Evolutionary conservation across 2,797 vertebrate species (phyloP), one percentile per base, ranked within the genome.

Genomic region (Sebastes umbrosus): DNA sequence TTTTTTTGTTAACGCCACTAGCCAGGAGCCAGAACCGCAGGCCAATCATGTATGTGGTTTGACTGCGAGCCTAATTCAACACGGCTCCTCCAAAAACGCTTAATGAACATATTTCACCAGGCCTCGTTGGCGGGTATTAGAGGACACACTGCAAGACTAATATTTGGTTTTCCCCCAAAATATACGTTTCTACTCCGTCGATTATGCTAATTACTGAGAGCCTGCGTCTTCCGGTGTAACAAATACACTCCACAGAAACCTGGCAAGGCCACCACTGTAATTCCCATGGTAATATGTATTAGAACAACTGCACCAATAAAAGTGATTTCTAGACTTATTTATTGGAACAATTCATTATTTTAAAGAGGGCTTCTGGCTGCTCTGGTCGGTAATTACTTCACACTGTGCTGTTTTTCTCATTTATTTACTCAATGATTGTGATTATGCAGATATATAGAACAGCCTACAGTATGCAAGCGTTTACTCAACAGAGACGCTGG

Each of bases 371-470:
- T 50, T 68, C 32, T 58, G 66, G 85, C 73, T 81, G 75, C 79
- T 71, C 32, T 79, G 80, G 75, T 64, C 76, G 58, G 84, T 89
- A 89, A 93, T 92, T 92, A 92, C 88, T 84, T 88, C 76, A 63
- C 73, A 80, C 66, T 62, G 55, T 68, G 59, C 69, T 84, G 57
- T 83, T 87, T 89, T 84, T 72, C 82, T 63, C 83, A 84, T 85
- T 90, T 62, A 90, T 92, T 90, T 84, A 71, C 64, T 63, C 83
- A 82, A 75, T 91, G 77, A 89, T 88, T 83, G 85, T 73, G 78
- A 87, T 84, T 84, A 89, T 89, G 83, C 79, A 85, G 75, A 85
- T 82, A 69, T 68, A 85, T 43, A 81, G 57, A 66, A 82, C 43
- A 8, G 79, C 59, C 69, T 14, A 62, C 68, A 50, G 50, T 59